Evolutionary conservation across 2,888 invertebrate genomes (phyloP), one percentile per base, ranked within the genome.

Genomic region (Lasioglossum leucozonium): DNA sequence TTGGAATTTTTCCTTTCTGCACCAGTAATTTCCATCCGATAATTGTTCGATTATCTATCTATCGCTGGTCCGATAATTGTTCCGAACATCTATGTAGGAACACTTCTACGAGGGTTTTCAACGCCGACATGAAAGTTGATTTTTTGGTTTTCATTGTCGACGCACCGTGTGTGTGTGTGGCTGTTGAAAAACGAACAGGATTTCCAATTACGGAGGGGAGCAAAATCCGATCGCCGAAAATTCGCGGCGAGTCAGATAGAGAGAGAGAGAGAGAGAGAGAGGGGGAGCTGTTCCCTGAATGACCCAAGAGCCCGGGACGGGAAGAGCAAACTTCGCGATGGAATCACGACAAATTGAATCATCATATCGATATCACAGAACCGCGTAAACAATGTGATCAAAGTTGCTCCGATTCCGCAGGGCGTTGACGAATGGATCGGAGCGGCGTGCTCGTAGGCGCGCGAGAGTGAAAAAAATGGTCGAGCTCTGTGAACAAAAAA

Each of bases 381-480:
- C 11, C 65, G 65, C 62, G 77, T 75, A 82, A 82, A 84, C 77
- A 78, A 71, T 55, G 65, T 62, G 82, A 72, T 74, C 84, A 75
- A 65, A 47, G 79, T 76, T 73, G 11, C 69, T 72, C 76, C 69
- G 44, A 42, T 73, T 72, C 77, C 77, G 67, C 58, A 55, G 1
- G 78, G 44, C 47, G 72, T 72, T 87, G 86, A 87, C 82, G 75
- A 85, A 87, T 87, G 82, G 82, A 86, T 85, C 82, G 72, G 65
- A 51, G 4, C 4, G 40, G 18, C 13, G 34, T 16, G 34, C 5
- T 65, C 16, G 51, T 22, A 51, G 51, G 51, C 22, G 2, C 22
- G 1, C 34, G 34, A 65, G 65, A 22, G 62, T n/a, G 37, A 11
- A 69, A 83, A 82, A 86, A 86, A 78, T 72, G 26, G 71, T 22